phyloP scores from a whole-genome alignment of 2,888 invertebrate species.

The Cerastis rubricosa region DNA sequence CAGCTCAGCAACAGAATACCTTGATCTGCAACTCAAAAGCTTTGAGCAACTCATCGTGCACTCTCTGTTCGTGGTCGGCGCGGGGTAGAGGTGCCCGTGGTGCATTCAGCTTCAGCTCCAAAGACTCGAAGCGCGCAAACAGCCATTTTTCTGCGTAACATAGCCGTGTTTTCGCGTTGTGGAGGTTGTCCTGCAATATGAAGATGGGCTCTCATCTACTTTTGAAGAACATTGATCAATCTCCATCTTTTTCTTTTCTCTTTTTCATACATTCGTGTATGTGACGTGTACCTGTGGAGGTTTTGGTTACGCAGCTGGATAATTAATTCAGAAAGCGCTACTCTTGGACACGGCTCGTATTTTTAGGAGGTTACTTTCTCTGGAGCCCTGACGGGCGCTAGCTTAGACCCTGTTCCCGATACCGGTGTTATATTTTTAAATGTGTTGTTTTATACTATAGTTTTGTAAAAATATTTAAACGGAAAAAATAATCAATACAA shows the following conservation, averaged over 20 bases:
- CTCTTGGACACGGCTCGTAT: too few species aligned
- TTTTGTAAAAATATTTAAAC: too few species aligned
- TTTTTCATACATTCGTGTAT: too few species aligned
- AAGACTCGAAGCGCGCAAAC: slow-evolving; percentile 78
- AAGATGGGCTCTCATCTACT: neutral
- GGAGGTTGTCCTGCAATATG: slow-evolving; percentile 73
- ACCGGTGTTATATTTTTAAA: too few species aligned
- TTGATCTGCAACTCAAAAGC: slow-evolving; percentile 82
- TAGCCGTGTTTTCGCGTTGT: slow-evolving; percentile 80
- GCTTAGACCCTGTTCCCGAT: too few species aligned
- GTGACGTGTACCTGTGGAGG: too few species aligned
- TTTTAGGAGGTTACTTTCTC: too few species aligned
- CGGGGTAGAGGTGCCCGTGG: slow-evolving; percentile 71
- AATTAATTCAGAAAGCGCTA: too few species aligned
- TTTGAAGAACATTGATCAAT: neutral
- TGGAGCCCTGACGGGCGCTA: too few species aligned
- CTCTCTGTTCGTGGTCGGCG: slow-evolving; percentile 78
- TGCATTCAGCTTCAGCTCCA: slow-evolving; percentile 74
- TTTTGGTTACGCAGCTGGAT: too few species aligned
- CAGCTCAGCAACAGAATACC: slow-evolving; percentile 64
- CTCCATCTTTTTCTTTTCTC: neutral
- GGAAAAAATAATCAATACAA: too few species aligned
- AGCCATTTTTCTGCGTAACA: slow-evolving; percentile 85
- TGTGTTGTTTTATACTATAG: too few species aligned
- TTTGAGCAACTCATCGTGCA: slow-evolving; percentile 80